These are phyloP conservation scores for Neosilurus mollespiculum DNA, from an alignment of 2,797 vertebrate genomes.

Conservation along the genomic window DNA sequence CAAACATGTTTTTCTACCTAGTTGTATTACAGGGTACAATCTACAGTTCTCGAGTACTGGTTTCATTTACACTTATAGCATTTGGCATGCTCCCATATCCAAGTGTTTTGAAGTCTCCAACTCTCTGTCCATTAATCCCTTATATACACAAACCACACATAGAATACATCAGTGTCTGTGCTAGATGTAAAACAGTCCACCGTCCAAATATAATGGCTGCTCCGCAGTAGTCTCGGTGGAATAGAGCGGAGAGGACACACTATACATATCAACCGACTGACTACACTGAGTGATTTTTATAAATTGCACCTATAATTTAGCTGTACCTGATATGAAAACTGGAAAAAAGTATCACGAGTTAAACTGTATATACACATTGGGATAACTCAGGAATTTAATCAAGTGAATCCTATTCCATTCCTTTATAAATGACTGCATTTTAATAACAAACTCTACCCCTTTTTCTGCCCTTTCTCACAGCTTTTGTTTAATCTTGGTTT, in stretches of 20 bases:
- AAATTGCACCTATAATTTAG: background rate
- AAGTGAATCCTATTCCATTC: background rate
- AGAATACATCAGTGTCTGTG: background rate
- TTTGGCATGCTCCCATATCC: too few species aligned
- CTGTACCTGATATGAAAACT: background rate
- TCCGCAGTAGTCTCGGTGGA: background rate
- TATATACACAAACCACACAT: background rate
- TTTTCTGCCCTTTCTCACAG: slow-evolving; percentile 63
- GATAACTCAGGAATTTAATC: background rate
- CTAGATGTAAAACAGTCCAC: background rate
- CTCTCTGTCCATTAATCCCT: background rate
- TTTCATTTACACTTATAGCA: background rate
- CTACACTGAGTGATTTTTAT: background rate
- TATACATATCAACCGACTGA: background rate
- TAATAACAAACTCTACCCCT: background rate
- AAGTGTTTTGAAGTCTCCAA: too few species aligned
- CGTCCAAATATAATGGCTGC: background rate
- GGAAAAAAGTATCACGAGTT: background rate
- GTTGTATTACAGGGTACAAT: background rate
- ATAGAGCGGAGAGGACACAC: background rate
- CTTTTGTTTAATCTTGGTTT: slow-evolving; percentile 84
- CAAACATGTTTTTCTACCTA: background rate
- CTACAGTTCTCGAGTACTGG: background rate
- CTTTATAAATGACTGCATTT: background rate
- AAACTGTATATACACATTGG: background rate